Percentiles rank a stretch among this genome's conserved stretches.
phyloP scores from a whole-genome alignment of 1,140 invertebrate genomes.

The honey bee (Apis mellifera) region DNA sequence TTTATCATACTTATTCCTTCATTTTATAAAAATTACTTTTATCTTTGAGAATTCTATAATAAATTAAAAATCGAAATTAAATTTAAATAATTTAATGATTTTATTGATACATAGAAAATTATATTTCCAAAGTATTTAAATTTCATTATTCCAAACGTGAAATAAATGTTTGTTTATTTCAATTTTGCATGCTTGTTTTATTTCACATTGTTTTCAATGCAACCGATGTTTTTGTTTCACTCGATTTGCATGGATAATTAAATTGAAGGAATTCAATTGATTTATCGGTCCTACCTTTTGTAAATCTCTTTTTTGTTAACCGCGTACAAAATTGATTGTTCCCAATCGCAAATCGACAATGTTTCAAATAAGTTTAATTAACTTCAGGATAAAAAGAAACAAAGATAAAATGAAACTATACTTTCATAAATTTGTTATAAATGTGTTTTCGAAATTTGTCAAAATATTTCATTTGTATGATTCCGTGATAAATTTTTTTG shows the following conservation, averaged over 20 bases:
- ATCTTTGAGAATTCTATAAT: not conserved
- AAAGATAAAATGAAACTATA: not conserved
- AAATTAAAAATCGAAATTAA: not conserved
- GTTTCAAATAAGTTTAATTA: constrained; percentile 14
- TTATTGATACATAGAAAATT: not conserved
- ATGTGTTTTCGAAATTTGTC: not conserved
- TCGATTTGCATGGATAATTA: constrained; percentile 16
- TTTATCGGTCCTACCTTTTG: not conserved
- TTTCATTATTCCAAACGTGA: not conserved
- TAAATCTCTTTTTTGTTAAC: not conserved
- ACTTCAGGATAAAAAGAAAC: not conserved
- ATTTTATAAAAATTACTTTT: not conserved
- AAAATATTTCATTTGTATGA: not conserved
- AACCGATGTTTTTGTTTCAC: not conserved
- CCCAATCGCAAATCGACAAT: not conserved
- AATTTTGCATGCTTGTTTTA: not conserved
- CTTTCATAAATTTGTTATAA: not conserved
- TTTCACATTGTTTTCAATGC: not conserved
- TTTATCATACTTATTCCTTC: too few relatives aligned
- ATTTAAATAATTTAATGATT: too few relatives aligned
- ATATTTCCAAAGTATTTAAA: constrained; percentile 5
- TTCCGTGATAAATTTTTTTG: too few relatives aligned
- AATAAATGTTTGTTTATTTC: not conserved
- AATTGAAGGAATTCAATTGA: constrained; percentile 4
- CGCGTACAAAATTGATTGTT: not conserved